Percentiles rank a stretch among this genome's conserved stretches.
phyloP scores from a whole-genome alignment of 2,888 invertebrate genomes.

The Chrysina gloriosa region DNA sequence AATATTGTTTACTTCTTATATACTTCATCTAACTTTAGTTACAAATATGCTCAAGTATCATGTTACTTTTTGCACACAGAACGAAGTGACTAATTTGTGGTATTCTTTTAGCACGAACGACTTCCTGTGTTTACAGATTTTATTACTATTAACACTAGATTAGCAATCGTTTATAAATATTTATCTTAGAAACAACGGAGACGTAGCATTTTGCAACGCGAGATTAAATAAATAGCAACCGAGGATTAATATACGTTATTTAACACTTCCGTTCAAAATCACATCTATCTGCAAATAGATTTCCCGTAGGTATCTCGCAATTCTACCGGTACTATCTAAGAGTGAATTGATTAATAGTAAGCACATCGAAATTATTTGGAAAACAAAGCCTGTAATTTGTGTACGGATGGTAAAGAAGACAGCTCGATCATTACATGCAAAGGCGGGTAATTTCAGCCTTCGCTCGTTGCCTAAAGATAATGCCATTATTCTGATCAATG shows the following conservation, averaged over 20 bases:
- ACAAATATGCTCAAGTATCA: no score
- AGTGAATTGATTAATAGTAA: slow-evolving; percentile 35
- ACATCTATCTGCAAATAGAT: not conserved
- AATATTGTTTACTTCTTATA: no score
- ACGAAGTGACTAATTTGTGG: no score
- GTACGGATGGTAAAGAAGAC: slow-evolving; percentile 37
- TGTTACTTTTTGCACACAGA: no score
- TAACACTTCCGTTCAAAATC: not conserved
- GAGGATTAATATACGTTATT: not conserved
- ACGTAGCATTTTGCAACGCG: not conserved
- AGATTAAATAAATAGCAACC: not conserved
- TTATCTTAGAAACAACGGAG: no score
- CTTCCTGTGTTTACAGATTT: no score
- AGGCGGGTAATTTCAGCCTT: slow-evolving; percentile 20
- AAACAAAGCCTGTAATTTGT: slow-evolving; percentile 45
- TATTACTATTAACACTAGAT: no score
- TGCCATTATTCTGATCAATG: slow-evolving; percentile 41
- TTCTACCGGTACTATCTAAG: slow-evolving; percentile 2
- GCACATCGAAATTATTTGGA: slow-evolving; percentile 37
- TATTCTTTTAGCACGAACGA: no score
- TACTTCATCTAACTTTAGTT: no score
- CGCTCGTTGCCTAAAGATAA: slow-evolving; percentile 33
- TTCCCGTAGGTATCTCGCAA: not conserved
- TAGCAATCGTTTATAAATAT: no score
- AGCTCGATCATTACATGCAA: slow-evolving; percentile 23